These are phyloP conservation scores for Erpornis zantholeuca DNA, from an alignment of 2,113 vertebrate genomes.

Conservation along the genomic window DNA sequence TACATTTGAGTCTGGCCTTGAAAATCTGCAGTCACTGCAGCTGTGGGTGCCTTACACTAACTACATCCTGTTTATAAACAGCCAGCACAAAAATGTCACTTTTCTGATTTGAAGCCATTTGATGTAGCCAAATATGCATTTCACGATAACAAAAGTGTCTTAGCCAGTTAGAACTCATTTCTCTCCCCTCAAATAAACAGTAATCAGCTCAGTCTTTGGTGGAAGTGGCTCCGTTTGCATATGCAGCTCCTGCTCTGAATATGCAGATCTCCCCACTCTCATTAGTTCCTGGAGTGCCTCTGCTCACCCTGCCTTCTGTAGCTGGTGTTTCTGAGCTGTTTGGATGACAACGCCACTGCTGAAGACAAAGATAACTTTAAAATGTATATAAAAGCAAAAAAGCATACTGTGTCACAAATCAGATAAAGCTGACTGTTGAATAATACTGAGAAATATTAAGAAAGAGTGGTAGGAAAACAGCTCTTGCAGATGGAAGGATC, in stretches of 20 bases:
- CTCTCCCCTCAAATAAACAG: not conserved
- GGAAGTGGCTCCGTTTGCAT: not conserved
- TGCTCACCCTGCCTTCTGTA: not conserved
- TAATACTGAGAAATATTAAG: not conserved
- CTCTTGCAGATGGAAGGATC: not conserved
- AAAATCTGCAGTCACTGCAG: constrained; percentile 30
- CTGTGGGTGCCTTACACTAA: constrained; percentile 25
- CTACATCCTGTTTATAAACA: constrained; percentile 59
- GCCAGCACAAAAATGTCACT: constrained; percentile 44
- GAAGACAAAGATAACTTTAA: not conserved
- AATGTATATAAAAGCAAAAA: not conserved
- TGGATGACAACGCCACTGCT: not conserved
- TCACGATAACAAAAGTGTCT: not conserved
- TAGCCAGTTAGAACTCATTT: not conserved
- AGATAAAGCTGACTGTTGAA: not conserved
- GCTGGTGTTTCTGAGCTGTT: not conserved
- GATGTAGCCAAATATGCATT: constrained; percentile 48
- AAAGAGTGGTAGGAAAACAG: not conserved
- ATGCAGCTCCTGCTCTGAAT: not conserved
- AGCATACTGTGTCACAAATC: not conserved
- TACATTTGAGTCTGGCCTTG: not conserved
- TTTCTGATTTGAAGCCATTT: constrained; percentile 38
- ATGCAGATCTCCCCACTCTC: not conserved
- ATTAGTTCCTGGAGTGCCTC: not conserved
- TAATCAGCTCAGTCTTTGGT: not conserved